Base-by-base conservation (phyloP, 2,888 invertebrate species). In the Dasypolia templi region DNA sequence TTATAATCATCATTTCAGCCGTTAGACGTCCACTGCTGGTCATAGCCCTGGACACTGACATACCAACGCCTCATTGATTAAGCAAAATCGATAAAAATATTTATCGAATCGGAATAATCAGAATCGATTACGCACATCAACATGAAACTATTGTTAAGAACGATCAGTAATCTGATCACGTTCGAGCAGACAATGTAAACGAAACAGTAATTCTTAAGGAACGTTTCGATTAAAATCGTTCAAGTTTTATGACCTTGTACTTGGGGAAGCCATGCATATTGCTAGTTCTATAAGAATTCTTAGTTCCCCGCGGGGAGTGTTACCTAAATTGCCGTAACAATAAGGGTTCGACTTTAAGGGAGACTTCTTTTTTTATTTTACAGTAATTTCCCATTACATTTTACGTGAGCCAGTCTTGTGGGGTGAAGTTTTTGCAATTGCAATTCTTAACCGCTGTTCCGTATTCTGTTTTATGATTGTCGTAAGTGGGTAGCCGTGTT, bases 311-410 rank as follows among this genome's bases (percentile, higher is more conserved):
- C 87, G 83, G 89, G 88, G 90, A 84, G 82, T 83, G 85, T 89
- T 87, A 89, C 86, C 90, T 89, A 89, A 90, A 90, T 90, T 90
- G 88, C 89, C 89, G 89, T 86, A 89, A 90, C 90, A 89, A 87
- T 90, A 89, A 89, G 90, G 90, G 90, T 87, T 86, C 88, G 79
- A 67, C 81, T 83, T 80, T 80, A 85, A 86, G 89, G 89, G 89
- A 86, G 86, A 83, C 82, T 86, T 86, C 78, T 79, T 89, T 89
- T 89, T 90, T 89, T 90, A 90, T 90, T 90, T 90, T 90, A 90
- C 86, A 90, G 90, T 90, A 90, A 90, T 90, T 90, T 90, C 89
- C 89, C 87, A 90, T 90, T 90, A 90, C 90, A 86, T 87, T 89
- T 88, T 90, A 88, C 89, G 89, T 89, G 90, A 89, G 88, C 81